Evolutionary conservation across 2,888 invertebrate species (phyloP), one percentile per base, ranked within the genome.

Genomic region (Andrena praecox): DNA sequence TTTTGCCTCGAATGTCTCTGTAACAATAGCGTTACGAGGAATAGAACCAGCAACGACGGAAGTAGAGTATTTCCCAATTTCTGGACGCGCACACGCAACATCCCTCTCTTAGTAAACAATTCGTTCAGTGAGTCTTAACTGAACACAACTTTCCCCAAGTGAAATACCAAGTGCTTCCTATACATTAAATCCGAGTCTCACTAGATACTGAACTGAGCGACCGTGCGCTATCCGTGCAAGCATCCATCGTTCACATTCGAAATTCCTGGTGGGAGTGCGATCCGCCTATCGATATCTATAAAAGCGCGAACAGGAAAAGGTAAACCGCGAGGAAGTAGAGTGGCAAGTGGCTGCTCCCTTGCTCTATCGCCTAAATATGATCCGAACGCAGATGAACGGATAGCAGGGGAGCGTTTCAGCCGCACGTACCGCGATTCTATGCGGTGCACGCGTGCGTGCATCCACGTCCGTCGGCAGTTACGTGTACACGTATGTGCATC

Each of bases 331-430:
- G 48, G 50, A 29, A 35, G 64, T 16, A 69, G 33, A 35, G 29
- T 4, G 27, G 63, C 64, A 72, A 71, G 70, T 64, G 77, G 69
- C 67, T 56, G 82, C 35, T 80, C 66, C 63, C 75, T 75, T 54
- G 69, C 68, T 76, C 75, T 56, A 80, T 77, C 74, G 64, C 33
- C 62, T 64, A 78, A 62, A 80, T 72, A 77, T 31, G 81, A 87
- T 80, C 76, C 69, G 84, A 64, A 60, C 56, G 68, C 63, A 68
- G 80, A 87, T 72, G 82, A 80, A 77, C 63, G 73, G 79, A 85
- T 83, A 81, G 56, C 75, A 42, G 62, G 48, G 64, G 42, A 83
- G 63, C 73, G 81, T 78, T 72, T 77, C 64, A 71, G 54, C 48
- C 64, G 60, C 52, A 42, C 64, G 70, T 76, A 75, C 12, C 60